These are phyloP conservation scores for Mesoligia furuncula DNA, from an alignment of 2,888 invertebrate genomes.

Conservation along the genomic window DNA sequence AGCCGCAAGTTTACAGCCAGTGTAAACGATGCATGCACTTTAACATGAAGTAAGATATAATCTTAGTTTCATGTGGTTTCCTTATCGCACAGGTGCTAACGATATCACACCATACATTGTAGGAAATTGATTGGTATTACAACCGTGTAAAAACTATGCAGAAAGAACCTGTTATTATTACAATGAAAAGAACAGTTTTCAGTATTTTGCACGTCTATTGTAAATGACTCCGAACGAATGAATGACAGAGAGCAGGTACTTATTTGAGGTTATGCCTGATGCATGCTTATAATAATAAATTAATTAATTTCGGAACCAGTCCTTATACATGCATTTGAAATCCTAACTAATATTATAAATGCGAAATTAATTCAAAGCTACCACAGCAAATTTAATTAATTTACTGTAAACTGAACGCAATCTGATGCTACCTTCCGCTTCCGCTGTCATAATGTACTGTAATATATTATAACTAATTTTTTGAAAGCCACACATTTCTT, in stretches of 20 bases:
- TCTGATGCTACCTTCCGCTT: neutral
- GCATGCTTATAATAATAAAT: neutral
- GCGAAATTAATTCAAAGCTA: neutral
- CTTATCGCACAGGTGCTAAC: slow-evolving; percentile 55
- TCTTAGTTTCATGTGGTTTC: slow-evolving; percentile 38
- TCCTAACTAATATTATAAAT: no score
- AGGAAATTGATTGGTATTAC: slow-evolving; percentile 44
- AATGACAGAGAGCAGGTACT: neutral
- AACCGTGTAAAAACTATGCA: slow-evolving; percentile 15
- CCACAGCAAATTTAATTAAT: neutral
- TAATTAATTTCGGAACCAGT: no score
- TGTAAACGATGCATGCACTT: neutral
- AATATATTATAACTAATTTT: no score
- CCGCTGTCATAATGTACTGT: neutral
- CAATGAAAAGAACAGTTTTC: neutral
- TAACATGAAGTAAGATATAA: slow-evolving; percentile 42
- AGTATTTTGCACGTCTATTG: neutral
- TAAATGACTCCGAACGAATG: neutral
- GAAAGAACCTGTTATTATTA: neutral
- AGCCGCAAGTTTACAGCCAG: neutral
- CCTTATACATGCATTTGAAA: no score
- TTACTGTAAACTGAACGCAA: slow-evolving; percentile 1
- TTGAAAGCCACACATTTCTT: neutral
- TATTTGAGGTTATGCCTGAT: neutral
- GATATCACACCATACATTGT: slow-evolving; percentile 28